phyloP scores from a whole-genome alignment of 2,113 vertebrate genomes.

The Antennarius striatus region DNA sequence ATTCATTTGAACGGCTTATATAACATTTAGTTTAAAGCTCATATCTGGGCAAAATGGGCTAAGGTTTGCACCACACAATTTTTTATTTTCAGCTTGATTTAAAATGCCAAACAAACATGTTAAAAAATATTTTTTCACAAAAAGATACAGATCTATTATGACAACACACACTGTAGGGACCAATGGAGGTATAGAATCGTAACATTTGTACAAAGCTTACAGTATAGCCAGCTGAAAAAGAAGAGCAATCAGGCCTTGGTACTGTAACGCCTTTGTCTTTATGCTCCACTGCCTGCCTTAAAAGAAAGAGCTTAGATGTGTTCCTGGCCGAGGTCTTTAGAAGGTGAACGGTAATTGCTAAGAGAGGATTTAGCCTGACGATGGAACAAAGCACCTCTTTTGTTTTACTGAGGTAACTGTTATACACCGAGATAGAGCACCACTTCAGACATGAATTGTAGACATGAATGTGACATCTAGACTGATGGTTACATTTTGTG shows the following conservation, averaged over 20 bases:
- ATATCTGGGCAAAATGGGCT: too few species aligned
- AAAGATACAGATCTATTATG: neutral
- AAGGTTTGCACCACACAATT: too few species aligned
- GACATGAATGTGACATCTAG: constrained; percentile 31
- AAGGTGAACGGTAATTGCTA: constrained; percentile 78
- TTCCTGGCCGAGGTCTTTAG: constrained; percentile 69
- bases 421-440: constrained; percentile 36
- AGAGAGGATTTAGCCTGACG: constrained; percentile 71
- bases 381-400: constrained; percentile 72
- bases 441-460: constrained; percentile 38
- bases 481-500: constrained; percentile 14
- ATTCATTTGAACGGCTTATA: too few species aligned
- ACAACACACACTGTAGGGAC: neutral
- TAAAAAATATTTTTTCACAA: neutral
- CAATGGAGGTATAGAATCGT: neutral
- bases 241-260: constrained; percentile 22
- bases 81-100: neutral
- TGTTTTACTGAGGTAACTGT: constrained; percentile 64
- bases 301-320: constrained; percentile 67
- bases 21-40: too few species aligned
- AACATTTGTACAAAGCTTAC: constrained; percentile 17
- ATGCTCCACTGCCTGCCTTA: constrained; percentile 67
- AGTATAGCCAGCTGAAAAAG: constrained; percentile 31
- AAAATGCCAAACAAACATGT: neutral
- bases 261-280: constrained; percentile 57